Conservation (phyloP, 2,888 invertebrate species). For the Drosophila heteroneura region DNA sequence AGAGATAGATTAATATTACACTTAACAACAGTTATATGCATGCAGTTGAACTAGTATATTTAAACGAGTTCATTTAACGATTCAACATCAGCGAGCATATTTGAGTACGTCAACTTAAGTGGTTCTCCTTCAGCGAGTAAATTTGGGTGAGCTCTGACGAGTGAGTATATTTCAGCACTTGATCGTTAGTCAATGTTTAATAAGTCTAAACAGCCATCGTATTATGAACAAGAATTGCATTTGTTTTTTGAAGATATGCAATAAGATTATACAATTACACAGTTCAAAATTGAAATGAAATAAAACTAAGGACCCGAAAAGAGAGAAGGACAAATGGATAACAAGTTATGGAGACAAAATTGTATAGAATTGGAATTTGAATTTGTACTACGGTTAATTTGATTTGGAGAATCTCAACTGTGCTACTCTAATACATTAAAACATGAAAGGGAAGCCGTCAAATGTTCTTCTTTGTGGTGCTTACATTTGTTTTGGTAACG, state of each 20-base stretch:
- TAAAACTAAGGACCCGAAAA: neutral
- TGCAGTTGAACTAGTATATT: neutral
- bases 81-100: neutral
- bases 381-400: neutral
- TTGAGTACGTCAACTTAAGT: too few relatives aligned
- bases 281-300: neutral
- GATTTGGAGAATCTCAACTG: neutral
- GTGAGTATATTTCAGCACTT: neutral
- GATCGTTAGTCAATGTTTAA: neutral
- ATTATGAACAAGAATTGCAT: neutral
- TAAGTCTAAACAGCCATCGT: neutral
- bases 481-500: constrained; percentile 85
- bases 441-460: neutral
- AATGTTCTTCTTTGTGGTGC: constrained; percentile 8
- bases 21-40: neutral
- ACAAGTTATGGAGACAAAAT: neutral
- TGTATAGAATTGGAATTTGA: neutral
- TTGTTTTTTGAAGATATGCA: neutral
- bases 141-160: neutral
- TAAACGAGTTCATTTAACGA: neutral
- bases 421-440: neutral
- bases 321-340: neutral
- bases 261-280: neutral
- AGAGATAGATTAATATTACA: neutral
- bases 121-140: neutral